A percentile compares a stretch with the other conserved stretches of the same genome.
These are phyloP conservation scores for Lasioglossum baleicum DNA, from an alignment of 1,140 invertebrate species.

Conservation along the genomic window DNA sequence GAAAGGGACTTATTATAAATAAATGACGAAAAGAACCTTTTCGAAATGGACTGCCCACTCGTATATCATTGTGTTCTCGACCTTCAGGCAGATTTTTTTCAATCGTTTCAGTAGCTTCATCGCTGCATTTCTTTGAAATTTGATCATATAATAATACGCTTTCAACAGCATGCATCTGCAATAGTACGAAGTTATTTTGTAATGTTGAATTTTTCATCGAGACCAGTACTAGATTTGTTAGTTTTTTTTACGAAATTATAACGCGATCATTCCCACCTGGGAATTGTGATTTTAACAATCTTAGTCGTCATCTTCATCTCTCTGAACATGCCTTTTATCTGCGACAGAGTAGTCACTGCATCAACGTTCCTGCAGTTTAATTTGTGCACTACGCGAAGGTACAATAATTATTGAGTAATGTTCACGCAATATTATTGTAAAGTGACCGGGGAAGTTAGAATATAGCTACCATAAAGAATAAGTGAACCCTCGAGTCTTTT, in stretches of 20 bases:
- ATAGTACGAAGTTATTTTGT: background rate
- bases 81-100: slow-evolving; percentile 59
- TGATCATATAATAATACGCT: slow-evolving; percentile 73
- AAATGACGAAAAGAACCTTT: slow-evolving; percentile 61
- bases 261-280: slow-evolving; percentile 64
- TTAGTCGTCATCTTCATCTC: slow-evolving; percentile 63
- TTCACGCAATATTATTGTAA: no score
- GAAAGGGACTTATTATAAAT: no score
- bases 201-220: background rate
- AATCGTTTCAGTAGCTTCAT: slow-evolving; percentile 63
- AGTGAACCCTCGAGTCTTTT: slow-evolving; percentile 73
- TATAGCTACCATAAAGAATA: slow-evolving; percentile 70
- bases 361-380: slow-evolving; percentile 63
- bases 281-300: slow-evolving; percentile 62
- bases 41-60: slow-evolving; percentile 72
- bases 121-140: slow-evolving; percentile 50
- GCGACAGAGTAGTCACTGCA: slow-evolving; percentile 47
- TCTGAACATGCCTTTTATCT: slow-evolving; percentile 67
- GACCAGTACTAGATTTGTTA: background rate
- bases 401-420: background rate
- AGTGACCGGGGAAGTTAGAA: background rate
- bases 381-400: slow-evolving; percentile 64
- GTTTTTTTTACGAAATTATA: background rate
- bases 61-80: slow-evolving; percentile 65
- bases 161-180: slow-evolving; percentile 70